Evolutionary conservation across 2,888 invertebrate species (phyloP), one percentile per base, ranked within the genome.

Genomic region (Chrysodeixis includens): DNA sequence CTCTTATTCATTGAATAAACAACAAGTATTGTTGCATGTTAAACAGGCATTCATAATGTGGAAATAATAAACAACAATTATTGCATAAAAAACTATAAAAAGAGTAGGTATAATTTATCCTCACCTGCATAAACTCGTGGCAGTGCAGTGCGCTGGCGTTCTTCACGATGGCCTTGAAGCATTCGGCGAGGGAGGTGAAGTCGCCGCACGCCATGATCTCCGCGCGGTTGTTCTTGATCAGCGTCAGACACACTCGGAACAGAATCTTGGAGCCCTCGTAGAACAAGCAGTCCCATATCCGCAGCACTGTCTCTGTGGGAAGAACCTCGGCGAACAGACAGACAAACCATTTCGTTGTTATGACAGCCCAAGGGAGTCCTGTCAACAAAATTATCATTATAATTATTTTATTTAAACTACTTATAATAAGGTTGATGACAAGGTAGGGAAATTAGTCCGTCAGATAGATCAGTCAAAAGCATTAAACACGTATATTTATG

Each of bases 211-310:
- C 96, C 86, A 98, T 92, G 76, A 99, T 97, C 71, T 96, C 95
- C 12, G 96, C 93, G 82, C 96, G 96, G 86, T 98, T 97, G 65
- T 96, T 95, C 82, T 97, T 96, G 71, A 99, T 97, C 79, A 99
- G 95, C 10, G 98, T 97, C 76, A 99, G 87, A 60, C 98, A 98
- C 2, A 98, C 98, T 78, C 99, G 96, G 89, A 99, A 98, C 76
- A 99, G 95, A 79, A 99, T 97, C 94, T 99, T 99, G 68, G 97
- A 98, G 52, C 99, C 99, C 92, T 99, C 99, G 82, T 97, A 97
- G 93, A 99, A 99, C 68, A 99, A 93, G 86, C 99, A 98, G 92
- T 99, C 99, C 99, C 99, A 99, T 92, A 99, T 97, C 85, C 99
- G 96, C 22, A 99, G 95, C 51, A 99, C 98, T 8, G 99, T 99